phyloP scores from a whole-genome alignment of 2,113 vertebrate genomes.

The Diglossa brunneiventris region DNA sequence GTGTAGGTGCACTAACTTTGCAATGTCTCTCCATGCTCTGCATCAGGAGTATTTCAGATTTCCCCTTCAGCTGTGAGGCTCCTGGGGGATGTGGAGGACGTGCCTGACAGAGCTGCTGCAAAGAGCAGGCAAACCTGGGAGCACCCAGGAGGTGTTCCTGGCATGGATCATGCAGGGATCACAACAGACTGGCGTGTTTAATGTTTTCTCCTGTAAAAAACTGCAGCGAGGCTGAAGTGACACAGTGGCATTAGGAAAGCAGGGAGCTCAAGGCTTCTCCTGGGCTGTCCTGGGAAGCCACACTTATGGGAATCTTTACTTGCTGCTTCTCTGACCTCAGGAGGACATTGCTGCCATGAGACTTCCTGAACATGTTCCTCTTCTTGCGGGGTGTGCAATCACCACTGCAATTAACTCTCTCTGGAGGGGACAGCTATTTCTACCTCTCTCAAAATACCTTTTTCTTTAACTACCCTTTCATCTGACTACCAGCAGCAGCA shows the following conservation, averaged over 20 bases:
- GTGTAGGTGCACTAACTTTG: slow-evolving; percentile 4
- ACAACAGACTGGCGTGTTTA: not conserved
- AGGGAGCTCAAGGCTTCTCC: not conserved
- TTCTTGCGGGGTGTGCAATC: not conserved
- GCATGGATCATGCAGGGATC: not conserved
- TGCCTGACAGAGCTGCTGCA: not conserved
- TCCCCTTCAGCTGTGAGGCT: not conserved
- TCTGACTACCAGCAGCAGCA: not conserved
- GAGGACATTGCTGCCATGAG: not conserved
- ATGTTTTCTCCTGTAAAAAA: not conserved
- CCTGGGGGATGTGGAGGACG: not conserved
- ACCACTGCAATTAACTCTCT: not conserved
- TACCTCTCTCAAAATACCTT: not conserved
- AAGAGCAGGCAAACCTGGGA: not conserved
- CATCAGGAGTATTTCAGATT: not conserved
- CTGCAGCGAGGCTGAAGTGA: not conserved
- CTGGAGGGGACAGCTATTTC: not conserved
- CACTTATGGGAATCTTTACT: not conserved
- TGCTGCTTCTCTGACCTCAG: not conserved
- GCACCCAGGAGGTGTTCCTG: not conserved
- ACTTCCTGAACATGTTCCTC: not conserved
- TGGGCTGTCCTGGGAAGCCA: not conserved
- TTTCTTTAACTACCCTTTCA: not conserved
- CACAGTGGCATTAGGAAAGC: not conserved
- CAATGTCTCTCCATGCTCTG: not conserved